Evolutionary conservation across 2,797 vertebrate genomes (phyloP).

Genomic region (Tragelaphus oryx): DNA sequence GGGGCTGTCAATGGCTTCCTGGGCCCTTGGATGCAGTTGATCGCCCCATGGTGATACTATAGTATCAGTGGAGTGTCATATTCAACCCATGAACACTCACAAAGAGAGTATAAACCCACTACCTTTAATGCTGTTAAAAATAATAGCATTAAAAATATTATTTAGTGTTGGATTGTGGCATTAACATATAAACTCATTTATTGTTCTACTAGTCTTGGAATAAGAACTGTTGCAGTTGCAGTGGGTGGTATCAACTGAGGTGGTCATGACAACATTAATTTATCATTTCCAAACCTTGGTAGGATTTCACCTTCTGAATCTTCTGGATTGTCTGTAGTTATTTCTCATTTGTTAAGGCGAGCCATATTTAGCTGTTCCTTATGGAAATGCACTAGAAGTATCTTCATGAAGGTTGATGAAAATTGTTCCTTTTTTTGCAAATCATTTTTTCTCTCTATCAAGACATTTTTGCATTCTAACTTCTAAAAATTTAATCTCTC

Average conservation of each 20-base stretch:
- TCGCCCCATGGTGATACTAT: not conserved
- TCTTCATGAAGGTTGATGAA: not conserved
- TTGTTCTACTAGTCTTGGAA: not conserved
- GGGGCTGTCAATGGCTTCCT: not conserved
- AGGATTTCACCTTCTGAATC: not conserved
- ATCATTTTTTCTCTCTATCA: slow-evolving; percentile 3
- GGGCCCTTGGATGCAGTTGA: not conserved
- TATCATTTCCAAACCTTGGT: slow-evolving; percentile 29
- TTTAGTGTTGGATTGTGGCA: slow-evolving; percentile 6
- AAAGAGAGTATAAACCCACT: slow-evolving; percentile 10
- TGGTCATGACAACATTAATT: slow-evolving; percentile 34
- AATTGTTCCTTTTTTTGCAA: not conserved
- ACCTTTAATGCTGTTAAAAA: not conserved
- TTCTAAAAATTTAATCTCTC: not conserved
- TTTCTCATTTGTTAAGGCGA: slow-evolving; percentile 3
- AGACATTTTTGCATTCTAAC: not conserved
- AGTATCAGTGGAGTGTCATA: not conserved
- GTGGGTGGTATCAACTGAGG: slow-evolving; percentile 4
- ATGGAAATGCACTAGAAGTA: not conserved
- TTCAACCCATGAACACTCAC: not conserved
- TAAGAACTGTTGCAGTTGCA: not conserved
- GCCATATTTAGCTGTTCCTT: not conserved
- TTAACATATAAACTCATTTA: slow-evolving; percentile 36
- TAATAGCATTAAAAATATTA: not conserved
- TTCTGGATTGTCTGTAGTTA: slow-evolving; percentile 32